Conservation (phyloP, 2,888 invertebrate genomes). For the Stenolophus ochropezus region DNA sequence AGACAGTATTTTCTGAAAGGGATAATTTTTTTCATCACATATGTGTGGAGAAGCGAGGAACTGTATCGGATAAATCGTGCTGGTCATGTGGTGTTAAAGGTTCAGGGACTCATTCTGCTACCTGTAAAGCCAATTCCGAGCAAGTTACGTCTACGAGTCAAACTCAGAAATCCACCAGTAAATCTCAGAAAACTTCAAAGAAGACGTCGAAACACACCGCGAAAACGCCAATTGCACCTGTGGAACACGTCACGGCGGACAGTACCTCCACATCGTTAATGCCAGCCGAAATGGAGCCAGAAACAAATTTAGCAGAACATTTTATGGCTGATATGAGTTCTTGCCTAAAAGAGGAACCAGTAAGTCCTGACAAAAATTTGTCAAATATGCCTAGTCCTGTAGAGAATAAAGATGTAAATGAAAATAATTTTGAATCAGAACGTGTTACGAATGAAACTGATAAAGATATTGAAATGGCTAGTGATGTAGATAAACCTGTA, state of each 20-base stretch:
- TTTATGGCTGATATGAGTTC: constrained; percentile 44
- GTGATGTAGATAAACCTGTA: constrained; percentile 53
- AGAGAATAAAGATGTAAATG: constrained; percentile 40
- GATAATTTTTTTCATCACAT: constrained; percentile 86
- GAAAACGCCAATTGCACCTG: constrained; percentile 22
- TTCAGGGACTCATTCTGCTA: constrained; percentile 25
- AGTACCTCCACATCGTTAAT: constrained; percentile 45
- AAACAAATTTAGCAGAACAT: constrained; percentile 33
- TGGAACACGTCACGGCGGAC: constrained; percentile 54
- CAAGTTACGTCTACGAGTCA: constrained; percentile 50
- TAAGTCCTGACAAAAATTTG: not conserved
- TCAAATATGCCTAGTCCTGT: constrained; percentile 18
- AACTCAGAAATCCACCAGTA: constrained; percentile 50
- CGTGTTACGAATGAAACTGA: constrained; percentile 38
- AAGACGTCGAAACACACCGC: constrained; percentile 17
- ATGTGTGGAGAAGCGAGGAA: constrained; percentile 72
- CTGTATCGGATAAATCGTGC: constrained; percentile 40
- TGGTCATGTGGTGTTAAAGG: constrained; percentile 56
- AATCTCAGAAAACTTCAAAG: constrained; percentile 39
- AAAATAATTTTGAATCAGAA: constrained; percentile 36
- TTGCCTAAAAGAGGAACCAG: constrained; percentile 14
- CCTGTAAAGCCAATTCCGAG: constrained; percentile 44
- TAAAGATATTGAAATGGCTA: constrained; percentile 37
- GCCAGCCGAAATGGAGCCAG: constrained; percentile 32
- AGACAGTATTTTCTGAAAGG: constrained; percentile 84